These are phyloP conservation scores for Eulemur albifrons DNA, from an alignment of 2,797 vertebrate genomes.

Conservation along the genomic window DNA sequence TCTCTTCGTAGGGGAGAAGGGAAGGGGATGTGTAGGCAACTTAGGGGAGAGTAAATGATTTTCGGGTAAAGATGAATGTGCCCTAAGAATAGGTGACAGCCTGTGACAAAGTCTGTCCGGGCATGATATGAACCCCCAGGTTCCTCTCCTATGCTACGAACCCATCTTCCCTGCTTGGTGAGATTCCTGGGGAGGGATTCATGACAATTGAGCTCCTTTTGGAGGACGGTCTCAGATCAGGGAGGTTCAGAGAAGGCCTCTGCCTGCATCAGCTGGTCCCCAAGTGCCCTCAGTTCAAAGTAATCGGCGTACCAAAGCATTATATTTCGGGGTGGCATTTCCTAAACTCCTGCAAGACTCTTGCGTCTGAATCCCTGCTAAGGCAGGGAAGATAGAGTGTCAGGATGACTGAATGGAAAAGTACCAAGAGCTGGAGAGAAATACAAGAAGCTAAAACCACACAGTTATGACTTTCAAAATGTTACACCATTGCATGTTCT, in stretches of 20 bases:
- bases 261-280: background rate
- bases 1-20: background rate
- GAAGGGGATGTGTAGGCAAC: background rate
- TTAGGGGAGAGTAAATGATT: background rate
- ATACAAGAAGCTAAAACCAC: background rate
- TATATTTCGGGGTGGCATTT: background rate
- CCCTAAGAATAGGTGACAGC: background rate
- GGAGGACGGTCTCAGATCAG: background rate
- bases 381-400: background rate
- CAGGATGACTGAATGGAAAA: background rate
- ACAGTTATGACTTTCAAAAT: background rate
- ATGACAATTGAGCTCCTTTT: background rate
- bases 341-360: background rate
- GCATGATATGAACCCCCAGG: too few species aligned
- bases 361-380: background rate
- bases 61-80: background rate
- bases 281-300: background rate
- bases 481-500: rapidly evolving
- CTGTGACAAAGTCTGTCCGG: background rate
- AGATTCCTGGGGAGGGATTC: background rate
- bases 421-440: background rate
- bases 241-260: background rate
- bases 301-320: background rate
- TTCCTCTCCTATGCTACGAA: background rate
- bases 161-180: background rate